Base-by-base conservation (phyloP, 2,113 vertebrate species). In the Cromileptes altivelis region DNA sequence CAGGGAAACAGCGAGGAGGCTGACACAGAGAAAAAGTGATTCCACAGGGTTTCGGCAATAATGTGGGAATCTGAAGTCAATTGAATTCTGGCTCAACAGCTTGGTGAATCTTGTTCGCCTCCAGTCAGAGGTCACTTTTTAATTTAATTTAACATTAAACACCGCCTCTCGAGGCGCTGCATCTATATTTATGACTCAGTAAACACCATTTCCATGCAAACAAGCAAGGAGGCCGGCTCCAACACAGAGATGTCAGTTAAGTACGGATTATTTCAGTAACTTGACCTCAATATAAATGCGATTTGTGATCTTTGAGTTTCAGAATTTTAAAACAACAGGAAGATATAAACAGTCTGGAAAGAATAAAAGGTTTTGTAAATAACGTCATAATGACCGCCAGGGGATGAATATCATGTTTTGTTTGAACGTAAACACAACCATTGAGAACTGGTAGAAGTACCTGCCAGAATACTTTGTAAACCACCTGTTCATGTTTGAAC, bases 151-250 rank as follows among this genome's bases (percentile, higher is more conserved):
- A 70, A 85, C 60, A 78, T 85, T 63, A 78, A 75, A 79, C 52
- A 9, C 52, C 37, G 49, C 45, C 55, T 68, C 70, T 72, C 3
- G 12, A 33, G 80, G 83, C 60, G 1, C 19, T 33, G 56, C 69
- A 81, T 90, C 49, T 85, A 62, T 77, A 87, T 89, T 91, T 70
- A 88, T 80, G 55, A 88, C 40, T 74, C 57, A 73, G 68, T 82
- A 71, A 83, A 80, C 70, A 57, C 58, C 45, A 88, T 86, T 90
- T 80, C 58, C 56, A 86, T 69, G 69, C 33, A 63, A 75, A 73
- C 18, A 64, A 45, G 71, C 62, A 15, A 9, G 42, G 42, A 40
- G 5, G 53, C n/a, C 68, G 72, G 40, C 55, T 81, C 37, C 40
- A 25, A 53, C 57, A 65, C 17, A 42, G 27, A 70, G 6, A 37